A percentile compares a stretch with the other conserved stretches of the same genome.
Evolutionary conservation across 2,888 invertebrate genomes (phyloP).

Genomic region (Archaeoteleia sp.): DNA sequence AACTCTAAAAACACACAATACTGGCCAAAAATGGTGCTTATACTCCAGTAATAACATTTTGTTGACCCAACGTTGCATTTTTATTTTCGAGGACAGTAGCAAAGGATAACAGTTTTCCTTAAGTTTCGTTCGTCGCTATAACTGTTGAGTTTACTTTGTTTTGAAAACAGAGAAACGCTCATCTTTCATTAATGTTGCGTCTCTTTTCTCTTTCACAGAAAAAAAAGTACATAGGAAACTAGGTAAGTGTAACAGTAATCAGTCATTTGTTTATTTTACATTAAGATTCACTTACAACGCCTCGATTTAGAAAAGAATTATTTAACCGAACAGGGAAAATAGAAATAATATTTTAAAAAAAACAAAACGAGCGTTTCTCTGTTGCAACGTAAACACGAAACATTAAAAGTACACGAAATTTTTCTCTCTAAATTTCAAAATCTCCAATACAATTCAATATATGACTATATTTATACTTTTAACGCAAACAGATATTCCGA

Average conservation of each 20-base stretch:
- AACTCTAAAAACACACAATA: no score
- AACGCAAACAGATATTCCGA: no score
- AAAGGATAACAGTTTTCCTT: no score
- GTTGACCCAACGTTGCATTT: slow-evolving; percentile 23
- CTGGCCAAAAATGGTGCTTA: no score
- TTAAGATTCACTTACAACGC: slow-evolving; percentile 50
- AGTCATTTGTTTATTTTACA: slow-evolving; percentile 51
- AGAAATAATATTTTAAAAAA: slow-evolving; percentile 2
- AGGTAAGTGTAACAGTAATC: slow-evolving; percentile 52
- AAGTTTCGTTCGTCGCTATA: not conserved
- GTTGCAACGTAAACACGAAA: slow-evolving; percentile 31
- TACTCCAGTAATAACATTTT: not conserved
- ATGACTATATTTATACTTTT: no score
- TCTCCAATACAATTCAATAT: no score
- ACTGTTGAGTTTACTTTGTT: slow-evolving; percentile 5
- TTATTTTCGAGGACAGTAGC: no score
- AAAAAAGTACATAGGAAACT: slow-evolving; percentile 49
- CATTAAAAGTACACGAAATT: no score
- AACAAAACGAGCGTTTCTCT: slow-evolving; percentile 48
- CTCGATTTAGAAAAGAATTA: no score
- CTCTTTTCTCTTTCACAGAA: slow-evolving; percentile 54
- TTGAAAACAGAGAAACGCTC: slow-evolving; percentile 53
- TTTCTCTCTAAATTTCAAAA: no score
- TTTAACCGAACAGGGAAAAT: slow-evolving; percentile 41
- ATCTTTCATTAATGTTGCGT: slow-evolving; percentile 52